phyloP scores from a whole-genome alignment of 2,113 vertebrate genomes.

The Plestiodon gilberti region DNA sequence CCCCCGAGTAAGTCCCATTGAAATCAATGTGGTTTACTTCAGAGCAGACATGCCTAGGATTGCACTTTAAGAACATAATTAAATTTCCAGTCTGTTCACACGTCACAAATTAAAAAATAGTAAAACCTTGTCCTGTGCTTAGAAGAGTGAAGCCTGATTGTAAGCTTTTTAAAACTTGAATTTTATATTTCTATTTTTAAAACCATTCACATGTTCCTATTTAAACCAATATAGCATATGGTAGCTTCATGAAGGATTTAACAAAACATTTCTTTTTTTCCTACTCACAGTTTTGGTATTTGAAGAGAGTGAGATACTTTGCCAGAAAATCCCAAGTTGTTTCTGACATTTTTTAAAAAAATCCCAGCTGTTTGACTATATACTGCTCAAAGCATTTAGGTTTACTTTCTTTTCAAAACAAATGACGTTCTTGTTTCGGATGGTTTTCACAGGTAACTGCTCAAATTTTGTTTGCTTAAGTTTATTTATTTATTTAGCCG shows the following conservation, averaged over 20 bases:
- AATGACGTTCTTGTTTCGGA: slow-evolving; percentile 32
- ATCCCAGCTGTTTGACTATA: slow-evolving; percentile 66
- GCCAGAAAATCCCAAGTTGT: slow-evolving; percentile 71
- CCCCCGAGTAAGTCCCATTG: too few species aligned
- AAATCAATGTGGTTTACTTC: too few species aligned
- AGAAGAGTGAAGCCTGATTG: neutral
- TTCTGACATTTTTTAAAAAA: slow-evolving; percentile 57
- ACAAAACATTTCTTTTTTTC: slow-evolving; percentile 49
- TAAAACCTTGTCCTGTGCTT: slow-evolving; percentile 4
- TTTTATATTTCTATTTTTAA: slow-evolving; percentile 25
- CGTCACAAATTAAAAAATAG: neutral
- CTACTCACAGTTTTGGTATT: slow-evolving; percentile 69
- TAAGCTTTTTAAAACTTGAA: slow-evolving; percentile 35
- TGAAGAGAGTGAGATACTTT: slow-evolving; percentile 43
- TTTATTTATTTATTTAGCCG: slow-evolving; percentile 36
- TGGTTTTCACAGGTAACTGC: slow-evolving; percentile 9
- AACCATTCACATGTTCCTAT: slow-evolving; percentile 21
- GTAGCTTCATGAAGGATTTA: slow-evolving; percentile 43
- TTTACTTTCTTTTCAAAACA: slow-evolving; percentile 49
- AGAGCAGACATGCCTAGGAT: too few species aligned
- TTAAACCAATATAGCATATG: slow-evolving; percentile 53
- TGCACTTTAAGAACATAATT: too few species aligned
- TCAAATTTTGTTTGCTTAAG: neutral
- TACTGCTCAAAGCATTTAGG: slow-evolving; percentile 6
- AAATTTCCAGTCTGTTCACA: neutral